phyloP scores from a whole-genome alignment of 2,113 vertebrate genomes.

The Rhinopomastus cyanomelas region DNA sequence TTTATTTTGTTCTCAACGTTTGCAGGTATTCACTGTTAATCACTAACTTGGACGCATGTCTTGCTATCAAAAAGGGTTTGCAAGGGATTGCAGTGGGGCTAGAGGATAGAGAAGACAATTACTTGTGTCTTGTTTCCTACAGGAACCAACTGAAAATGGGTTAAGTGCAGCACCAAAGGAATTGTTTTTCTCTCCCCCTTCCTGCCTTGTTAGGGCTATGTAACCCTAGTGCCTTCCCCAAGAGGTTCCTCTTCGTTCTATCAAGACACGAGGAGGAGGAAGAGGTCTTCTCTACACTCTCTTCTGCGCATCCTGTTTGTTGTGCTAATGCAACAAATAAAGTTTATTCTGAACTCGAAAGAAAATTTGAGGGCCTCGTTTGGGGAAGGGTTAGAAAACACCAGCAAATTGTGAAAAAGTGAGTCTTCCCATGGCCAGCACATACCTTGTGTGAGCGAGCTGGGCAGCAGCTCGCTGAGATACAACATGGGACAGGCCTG shows the following conservation, averaged over 20 bases:
- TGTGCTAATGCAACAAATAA: neutral
- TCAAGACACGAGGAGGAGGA: neutral
- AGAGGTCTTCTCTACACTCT: fast-evolving
- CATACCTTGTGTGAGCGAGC: too few species aligned
- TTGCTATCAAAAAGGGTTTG: neutral
- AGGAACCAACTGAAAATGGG: neutral
- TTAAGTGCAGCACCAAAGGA: too few species aligned
- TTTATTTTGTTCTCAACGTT: neutral
- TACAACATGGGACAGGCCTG: fast-evolving
- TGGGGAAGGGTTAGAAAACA: neutral
- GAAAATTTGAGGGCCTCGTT: fast-evolving
- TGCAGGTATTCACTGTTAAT: neutral
- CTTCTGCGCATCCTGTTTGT: neutral
- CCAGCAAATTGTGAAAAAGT: neutral
- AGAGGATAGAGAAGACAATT: fast-evolving
- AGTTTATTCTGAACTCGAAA: neutral
- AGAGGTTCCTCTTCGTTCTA: neutral
- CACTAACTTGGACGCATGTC: fast-evolving
- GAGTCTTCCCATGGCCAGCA: neutral
- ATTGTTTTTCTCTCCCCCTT: neutral
- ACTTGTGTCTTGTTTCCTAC: fast-evolving
- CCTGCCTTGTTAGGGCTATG: neutral
- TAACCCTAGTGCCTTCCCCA: neutral
- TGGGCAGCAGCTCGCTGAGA: neutral
- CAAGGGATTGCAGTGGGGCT: too few species aligned